Evolutionary conservation across 2,888 invertebrate species (phyloP).

Genomic region (Pristionchus japonicus): DNA sequence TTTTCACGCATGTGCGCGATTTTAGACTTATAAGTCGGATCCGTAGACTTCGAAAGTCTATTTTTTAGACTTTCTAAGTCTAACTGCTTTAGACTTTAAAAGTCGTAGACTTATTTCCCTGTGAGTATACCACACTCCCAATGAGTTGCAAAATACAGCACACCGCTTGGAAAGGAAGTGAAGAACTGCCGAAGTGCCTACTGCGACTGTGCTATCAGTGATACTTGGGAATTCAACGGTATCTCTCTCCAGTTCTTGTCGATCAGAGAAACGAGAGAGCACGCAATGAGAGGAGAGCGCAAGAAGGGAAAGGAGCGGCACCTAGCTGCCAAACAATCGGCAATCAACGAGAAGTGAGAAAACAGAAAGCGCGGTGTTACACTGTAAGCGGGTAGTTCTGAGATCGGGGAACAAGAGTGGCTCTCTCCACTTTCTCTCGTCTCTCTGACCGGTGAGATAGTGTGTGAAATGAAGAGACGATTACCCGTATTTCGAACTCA

Average conservation of each 20-base stretch:
- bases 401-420: background rate
- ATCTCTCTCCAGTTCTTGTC: background rate
- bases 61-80: too few species aligned
- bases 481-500: too few species aligned
- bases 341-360: background rate
- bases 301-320: background rate
- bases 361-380: background rate
- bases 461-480: background rate
- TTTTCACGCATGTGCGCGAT: too few species aligned
- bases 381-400: background rate
- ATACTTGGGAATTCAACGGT: background rate
- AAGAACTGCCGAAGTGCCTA: background rate
- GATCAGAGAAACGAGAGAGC: background rate
- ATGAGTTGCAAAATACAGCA: too few species aligned
- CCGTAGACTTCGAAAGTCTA: too few species aligned
- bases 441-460: background rate
- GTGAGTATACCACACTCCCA: too few species aligned
- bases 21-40: too few species aligned
- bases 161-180: too few species aligned
- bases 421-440: too few species aligned
- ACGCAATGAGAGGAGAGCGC: background rate
- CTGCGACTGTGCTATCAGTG: constrained; percentile 4
- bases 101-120: too few species aligned
- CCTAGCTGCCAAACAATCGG: background rate
- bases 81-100: too few species aligned